phyloP scores from a whole-genome alignment of 35 echinoderm and acorn worm genomes.

The Patiria miniata region DNA sequence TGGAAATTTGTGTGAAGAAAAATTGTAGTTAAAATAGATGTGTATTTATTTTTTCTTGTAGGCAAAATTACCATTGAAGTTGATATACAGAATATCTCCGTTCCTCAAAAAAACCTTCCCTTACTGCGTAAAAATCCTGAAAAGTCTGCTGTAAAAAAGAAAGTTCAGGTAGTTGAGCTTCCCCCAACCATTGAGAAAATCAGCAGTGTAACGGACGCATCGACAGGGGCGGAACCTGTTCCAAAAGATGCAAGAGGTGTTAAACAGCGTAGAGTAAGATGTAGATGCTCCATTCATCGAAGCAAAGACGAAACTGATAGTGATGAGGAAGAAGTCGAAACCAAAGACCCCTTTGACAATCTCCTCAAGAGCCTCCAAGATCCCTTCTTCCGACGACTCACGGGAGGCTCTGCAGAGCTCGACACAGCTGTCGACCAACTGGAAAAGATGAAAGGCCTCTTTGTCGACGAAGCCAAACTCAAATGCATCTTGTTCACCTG shows the following conservation, averaged over 20 bases:
- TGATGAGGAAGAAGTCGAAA: not conserved
- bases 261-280: not conserved
- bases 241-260: not conserved
- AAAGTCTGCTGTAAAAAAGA: not conserved
- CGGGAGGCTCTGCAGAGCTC: not conserved
- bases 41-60: not conserved
- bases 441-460: slow-evolving; percentile 21
- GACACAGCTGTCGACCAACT: slow-evolving; percentile 10
- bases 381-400: not conserved
- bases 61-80: slow-evolving; percentile 4
- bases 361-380: not conserved
- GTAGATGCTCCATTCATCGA: not conserved
- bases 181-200: not conserved
- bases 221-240: not conserved
- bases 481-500: slow-evolving; percentile 38
- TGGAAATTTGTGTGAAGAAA: no score
- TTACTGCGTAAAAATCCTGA: not conserved
- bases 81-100: not conserved
- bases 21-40: no score
- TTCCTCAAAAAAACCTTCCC: not conserved
- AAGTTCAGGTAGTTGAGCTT: not conserved
- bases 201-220: not conserved
- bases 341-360: not conserved
- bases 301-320: not conserved
- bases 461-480: slow-evolving; percentile 39